Evolutionary conservation across 2,888 invertebrate genomes (phyloP), one percentile per base, ranked within the genome.

Genomic region (Eupeodes latifasciatus): DNA sequence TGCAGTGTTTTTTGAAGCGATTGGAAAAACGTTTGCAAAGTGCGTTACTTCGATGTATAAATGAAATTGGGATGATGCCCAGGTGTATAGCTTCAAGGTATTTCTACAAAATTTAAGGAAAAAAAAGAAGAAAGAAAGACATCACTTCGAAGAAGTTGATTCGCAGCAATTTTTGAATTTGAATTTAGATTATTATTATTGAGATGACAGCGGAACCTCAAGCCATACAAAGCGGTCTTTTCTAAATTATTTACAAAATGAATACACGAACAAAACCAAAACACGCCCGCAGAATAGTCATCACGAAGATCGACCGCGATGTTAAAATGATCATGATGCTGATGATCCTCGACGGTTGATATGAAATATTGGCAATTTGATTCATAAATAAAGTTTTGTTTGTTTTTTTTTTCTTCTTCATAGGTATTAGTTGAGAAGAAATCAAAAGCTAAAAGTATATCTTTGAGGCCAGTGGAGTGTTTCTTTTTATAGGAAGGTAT

Each of bases 311-410:
- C 27, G 27, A 44, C 44, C 10, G 7, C 19, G 55, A 55, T 9
- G 57, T 11, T 19, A 11, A 27, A 27, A 27, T 27, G 27, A 40
- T 5, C 19, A 59, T 0, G n/a, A 34, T 16, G 11, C 14, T 47
- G 36, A 36, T 16, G 61, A 71, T 27, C 55, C 40, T 34, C 67
- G 49, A 36, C 55, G 49, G 9, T 67, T 67, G 80, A 87, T 67
- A 87, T 87, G 87, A 87, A 81, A 64, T 84, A 87, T 87, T 59
- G 80, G 62, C 80, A 83, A 77, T 87, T 87, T 74, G 80, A 87
- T 83, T 80, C 87, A 83, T 86, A 86, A 86, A 82, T 59, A 75
- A 72, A 75, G 64, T 75, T 71, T 36, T n/a, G n/a, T n/a, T n/a
- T n/a, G n/a, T n/a, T n/a, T 16, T 53, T n/a, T 69, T 66, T 14